These are phyloP conservation scores for Hipposideros armiger DNA, from an alignment of 2,113 vertebrate genomes.

Conservation along the genomic window DNA sequence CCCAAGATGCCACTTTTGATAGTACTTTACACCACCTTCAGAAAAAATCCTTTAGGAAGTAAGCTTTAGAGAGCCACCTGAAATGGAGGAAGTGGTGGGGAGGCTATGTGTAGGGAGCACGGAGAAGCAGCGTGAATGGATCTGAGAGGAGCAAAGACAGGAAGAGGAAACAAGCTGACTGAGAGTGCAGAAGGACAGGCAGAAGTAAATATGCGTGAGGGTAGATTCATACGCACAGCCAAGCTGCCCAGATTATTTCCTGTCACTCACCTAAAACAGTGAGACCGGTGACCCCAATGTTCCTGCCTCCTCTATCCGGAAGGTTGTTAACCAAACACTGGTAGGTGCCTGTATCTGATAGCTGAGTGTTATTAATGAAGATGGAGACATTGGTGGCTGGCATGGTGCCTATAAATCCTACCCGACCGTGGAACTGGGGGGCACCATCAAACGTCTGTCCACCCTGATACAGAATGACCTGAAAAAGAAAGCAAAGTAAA, in stretches of 20 bases:
- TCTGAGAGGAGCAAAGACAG: not conserved
- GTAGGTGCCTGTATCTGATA: conserved; percentile 98
- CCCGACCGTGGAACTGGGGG: conserved; percentile 94
- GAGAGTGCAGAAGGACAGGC: not conserved
- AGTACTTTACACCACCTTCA: not conserved
- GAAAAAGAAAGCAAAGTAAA: conserved; percentile 77
- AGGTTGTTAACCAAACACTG: conserved; percentile 99
- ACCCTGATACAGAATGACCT: conserved; percentile 99
- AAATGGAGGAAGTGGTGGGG: not conserved
- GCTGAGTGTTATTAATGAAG: conserved; percentile 99
- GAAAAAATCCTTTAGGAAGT: not conserved
- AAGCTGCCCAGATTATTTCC: not conserved
- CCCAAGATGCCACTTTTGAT: not conserved
- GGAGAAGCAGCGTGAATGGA: not conserved
- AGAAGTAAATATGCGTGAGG: not conserved
- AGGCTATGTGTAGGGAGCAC: not conserved
- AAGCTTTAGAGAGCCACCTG: not conserved
- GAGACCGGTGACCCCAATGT: conserved; percentile 97
- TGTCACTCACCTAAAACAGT: conserved; percentile 95
- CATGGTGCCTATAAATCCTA: conserved; percentile 97
- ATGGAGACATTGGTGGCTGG: conserved; percentile 99
- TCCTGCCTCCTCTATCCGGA: conserved; percentile 96
- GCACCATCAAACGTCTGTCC: conserved; percentile 97
- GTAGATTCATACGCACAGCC: not conserved
- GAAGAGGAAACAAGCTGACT: not conserved